phyloP scores from a whole-genome alignment of 2,888 invertebrate species.

The Aleiodes alternator region DNA sequence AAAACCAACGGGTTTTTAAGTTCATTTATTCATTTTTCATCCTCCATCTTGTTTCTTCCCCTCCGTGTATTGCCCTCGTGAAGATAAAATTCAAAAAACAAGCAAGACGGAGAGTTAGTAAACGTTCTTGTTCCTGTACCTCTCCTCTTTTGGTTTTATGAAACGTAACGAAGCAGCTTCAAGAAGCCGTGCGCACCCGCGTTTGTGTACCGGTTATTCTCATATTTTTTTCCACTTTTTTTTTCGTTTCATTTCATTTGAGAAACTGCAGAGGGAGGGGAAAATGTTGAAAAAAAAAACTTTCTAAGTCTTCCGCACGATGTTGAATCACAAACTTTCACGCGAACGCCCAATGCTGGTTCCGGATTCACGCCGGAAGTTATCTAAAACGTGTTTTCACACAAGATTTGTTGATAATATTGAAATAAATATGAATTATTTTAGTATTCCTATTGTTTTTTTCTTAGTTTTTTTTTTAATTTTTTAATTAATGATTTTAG shows the following conservation, averaged over 20 bases:
- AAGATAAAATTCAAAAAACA: too few species aligned
- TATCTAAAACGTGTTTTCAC: slow-evolving; percentile 28
- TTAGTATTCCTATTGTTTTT: too few species aligned
- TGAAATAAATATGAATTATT: slow-evolving; percentile 7
- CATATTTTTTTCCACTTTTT: not conserved
- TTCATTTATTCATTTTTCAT: too few species aligned
- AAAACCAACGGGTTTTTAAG: slow-evolving; percentile 2
- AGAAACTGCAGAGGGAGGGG: slow-evolving; percentile 35
- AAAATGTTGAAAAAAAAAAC: slow-evolving; percentile 50
- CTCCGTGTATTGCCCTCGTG: slow-evolving; percentile 6
- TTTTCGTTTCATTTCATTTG: slow-evolving; percentile 30
- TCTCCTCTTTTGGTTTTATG: too few species aligned
- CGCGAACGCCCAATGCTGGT: slow-evolving; percentile 39
- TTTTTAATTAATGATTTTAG: not conserved
- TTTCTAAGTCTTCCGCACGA: slow-evolving; percentile 58
- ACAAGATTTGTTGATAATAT: slow-evolving; percentile 17
- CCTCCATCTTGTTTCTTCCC: slow-evolving; percentile 33
- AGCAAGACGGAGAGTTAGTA: too few species aligned
- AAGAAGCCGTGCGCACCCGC: too few species aligned
- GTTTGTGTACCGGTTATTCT: too few species aligned
- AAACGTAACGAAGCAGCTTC: slow-evolving; percentile 3
- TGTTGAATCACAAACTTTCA: slow-evolving; percentile 61
- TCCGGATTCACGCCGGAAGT: slow-evolving; percentile 39
- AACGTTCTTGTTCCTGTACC: too few species aligned
- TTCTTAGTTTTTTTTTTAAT: not conserved